Base-by-base conservation (phyloP, 2,797 vertebrate species). In the Myripristis jacobus region DNA sequence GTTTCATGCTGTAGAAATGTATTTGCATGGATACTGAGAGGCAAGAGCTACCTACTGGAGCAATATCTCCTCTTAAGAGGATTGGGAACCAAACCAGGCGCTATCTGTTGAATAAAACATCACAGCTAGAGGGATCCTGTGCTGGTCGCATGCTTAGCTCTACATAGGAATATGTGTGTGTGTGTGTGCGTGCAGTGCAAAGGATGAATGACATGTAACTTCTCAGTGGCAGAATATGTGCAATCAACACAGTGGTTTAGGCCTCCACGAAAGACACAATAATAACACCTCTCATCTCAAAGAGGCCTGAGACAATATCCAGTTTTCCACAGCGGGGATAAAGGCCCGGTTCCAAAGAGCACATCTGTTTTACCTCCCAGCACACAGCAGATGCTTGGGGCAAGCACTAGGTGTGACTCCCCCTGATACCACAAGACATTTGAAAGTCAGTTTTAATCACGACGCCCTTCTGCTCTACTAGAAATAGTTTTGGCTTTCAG, bases 31-130 rank as follows among this genome's bases (percentile, higher is more conserved):
- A 58, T 44, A 22, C 70, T 57, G 60, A 46, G 34, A 64, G 44
- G 44, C 16, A 59, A 29, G 12, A 50, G 43, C 31, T 48, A 19
- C 58, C 60, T 24, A 19, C 25, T 46, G 41, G 24, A 66, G 61
- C 56, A 53, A 58, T 41, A 66, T 73, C 50, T 29, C 34, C 10
- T 29, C 65, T 80, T 66, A 60, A 71, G 54, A 79, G 73, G 84
- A 68, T 50, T 71, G 69, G 46, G 66, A 80, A 77, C 77, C 63
- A 77, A 81, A 57, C 58, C 68, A 46, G 69, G 67, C 59, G 43
- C 36, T 65, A 56, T 79, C 22, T 44, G 74, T 53, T 79, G 66
- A 81, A 84, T 81, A 73, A 85, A 85, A 75, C 48, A 76, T 74
- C 66, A 66, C 69, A 84, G 72, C 71, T 65, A 4, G 51, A 74